A percentile compares a stretch with the other conserved stretches of the same genome.
These are phyloP conservation scores for Poliocrania exsul DNA, from an alignment of 2,797 vertebrate species.

Conservation along the genomic window DNA sequence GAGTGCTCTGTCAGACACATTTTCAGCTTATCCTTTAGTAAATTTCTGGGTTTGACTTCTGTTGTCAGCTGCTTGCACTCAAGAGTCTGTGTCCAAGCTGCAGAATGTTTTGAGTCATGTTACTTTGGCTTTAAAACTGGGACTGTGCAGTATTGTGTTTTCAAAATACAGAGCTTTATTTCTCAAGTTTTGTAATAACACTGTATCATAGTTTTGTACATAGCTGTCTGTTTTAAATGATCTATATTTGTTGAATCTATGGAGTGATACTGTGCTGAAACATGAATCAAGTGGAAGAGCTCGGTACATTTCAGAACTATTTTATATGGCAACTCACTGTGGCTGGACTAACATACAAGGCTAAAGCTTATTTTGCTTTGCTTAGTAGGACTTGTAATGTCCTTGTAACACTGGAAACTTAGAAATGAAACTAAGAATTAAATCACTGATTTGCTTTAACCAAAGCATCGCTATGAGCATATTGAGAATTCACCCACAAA, in stretches of 20 bases:
- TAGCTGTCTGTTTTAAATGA: constrained; percentile 37
- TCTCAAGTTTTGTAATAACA: constrained; percentile 60
- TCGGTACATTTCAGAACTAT: neutral
- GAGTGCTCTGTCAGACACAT: neutral
- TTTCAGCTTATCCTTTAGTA: neutral
- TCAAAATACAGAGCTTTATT: constrained; percentile 39
- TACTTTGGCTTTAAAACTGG: constrained; percentile 43
- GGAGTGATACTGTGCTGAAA: constrained; percentile 26
- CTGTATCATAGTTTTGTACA: constrained; percentile 64
- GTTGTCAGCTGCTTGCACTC: neutral
- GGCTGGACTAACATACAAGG: constrained; percentile 25
- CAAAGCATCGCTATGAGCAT: neutral
- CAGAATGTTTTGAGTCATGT: neutral
- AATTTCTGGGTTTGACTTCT: neutral
- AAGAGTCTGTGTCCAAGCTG: neutral
- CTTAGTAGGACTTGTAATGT: neutral
- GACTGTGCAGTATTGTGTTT: constrained; percentile 37
- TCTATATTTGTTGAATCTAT: constrained; percentile 24
- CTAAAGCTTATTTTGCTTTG: constrained; percentile 48
- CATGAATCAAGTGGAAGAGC: constrained; percentile 37
- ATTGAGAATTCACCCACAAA: neutral
- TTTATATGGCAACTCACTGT: constrained; percentile 31
- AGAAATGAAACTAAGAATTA: constrained; percentile 38
- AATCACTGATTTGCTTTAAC: constrained; percentile 39
- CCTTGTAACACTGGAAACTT: constrained; percentile 22